A percentile compares a stretch with the other conserved stretches of the same genome.
These are phyloP conservation scores for Agrypnus murinus DNA, from an alignment of 2,888 invertebrate genomes.

Conservation along the genomic window DNA sequence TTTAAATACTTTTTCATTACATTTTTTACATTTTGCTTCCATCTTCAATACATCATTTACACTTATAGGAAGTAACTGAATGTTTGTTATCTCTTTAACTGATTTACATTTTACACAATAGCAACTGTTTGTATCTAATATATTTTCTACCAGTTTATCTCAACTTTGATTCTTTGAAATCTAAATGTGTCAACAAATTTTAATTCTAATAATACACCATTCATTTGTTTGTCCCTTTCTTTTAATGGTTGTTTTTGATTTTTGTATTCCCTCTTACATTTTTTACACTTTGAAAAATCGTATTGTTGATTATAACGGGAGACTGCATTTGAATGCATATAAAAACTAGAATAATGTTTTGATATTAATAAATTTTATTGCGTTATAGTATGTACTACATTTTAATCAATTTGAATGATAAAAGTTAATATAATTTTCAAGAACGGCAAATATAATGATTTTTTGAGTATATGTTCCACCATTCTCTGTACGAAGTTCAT, in stretches of 20 bases:
- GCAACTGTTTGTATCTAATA: conserved; percentile 9
- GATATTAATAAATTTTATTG: too few species aligned
- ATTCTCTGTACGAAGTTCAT: too few species aligned
- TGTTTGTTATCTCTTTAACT: conserved; percentile 4
- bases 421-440: too few species aligned
- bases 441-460: too few species aligned
- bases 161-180: conserved; percentile 1
- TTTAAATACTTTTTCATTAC: conserved; percentile 12
- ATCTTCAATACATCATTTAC: conserved; percentile 13
- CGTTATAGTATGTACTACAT: too few species aligned
- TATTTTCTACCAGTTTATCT: conserved; percentile 14
- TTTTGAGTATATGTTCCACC: too few species aligned
- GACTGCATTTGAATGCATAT: too few species aligned
- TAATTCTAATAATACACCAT: conserved; percentile 8
- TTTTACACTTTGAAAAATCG: conserved; percentile 14
- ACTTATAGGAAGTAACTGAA: conserved; percentile 2
- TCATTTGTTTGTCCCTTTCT: conserved; percentile 13
- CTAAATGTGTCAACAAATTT: conserved; percentile 17
- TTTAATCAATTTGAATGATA: too few species aligned
- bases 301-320: conserved; percentile 13
- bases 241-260: conserved; percentile 11
- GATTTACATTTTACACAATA: conserved; percentile 9
- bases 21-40: conserved; percentile 16
- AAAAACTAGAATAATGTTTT: too few species aligned
- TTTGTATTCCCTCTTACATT: conserved; percentile 15